These are phyloP conservation scores for Chlorops oryzae DNA, from an alignment of 1,140 invertebrate species.

Conservation along the genomic window DNA sequence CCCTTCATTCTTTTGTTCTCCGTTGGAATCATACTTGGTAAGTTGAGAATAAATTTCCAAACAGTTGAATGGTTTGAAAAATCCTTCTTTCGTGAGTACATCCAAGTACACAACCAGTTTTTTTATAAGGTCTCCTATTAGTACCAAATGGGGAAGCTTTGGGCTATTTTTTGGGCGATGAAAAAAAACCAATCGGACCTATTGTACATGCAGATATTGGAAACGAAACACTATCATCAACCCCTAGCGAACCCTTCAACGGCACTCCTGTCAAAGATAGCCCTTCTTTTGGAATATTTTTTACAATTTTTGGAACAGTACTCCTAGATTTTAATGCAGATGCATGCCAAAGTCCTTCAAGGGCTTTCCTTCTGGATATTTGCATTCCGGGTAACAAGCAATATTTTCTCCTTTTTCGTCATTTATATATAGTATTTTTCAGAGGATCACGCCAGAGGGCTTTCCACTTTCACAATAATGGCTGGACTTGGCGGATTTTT, in stretches of 20 bases:
- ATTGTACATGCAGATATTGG: constrained; percentile 28
- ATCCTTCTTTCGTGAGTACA: constrained; percentile 11
- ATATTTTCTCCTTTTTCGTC: not conserved
- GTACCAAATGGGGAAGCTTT: constrained; percentile 86
- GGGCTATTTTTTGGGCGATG: constrained; percentile 75
- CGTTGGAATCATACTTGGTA: constrained; percentile 81
- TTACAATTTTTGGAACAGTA: constrained; percentile 89
- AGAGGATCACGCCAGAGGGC: constrained; percentile 86
- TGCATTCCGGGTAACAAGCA: constrained; percentile 66
- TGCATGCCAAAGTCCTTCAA: constrained; percentile 87
- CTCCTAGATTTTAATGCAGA: constrained; percentile 93
- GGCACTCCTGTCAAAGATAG: too few species aligned
- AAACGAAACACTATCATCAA: too few species aligned
- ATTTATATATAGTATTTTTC: constrained; percentile 22
- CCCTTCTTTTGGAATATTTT: constrained; percentile 84
- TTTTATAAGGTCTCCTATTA: constrained; percentile 64
- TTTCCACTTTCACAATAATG: constrained; percentile 95
- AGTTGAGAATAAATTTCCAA: constrained; percentile 27
- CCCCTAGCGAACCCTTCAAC: too few species aligned
- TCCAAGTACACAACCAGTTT: too few species aligned
- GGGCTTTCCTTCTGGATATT: constrained; percentile 89
- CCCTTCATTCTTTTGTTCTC: constrained; percentile 89
- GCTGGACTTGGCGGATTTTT: constrained; percentile 90
- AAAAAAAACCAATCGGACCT: too few species aligned
- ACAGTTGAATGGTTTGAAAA: not conserved